A percentile compares a stretch with the other conserved stretches of the same genome.
These are phyloP conservation scores for Erebia aethiops DNA, from an alignment of 2,888 invertebrate species.

Conservation along the genomic window DNA sequence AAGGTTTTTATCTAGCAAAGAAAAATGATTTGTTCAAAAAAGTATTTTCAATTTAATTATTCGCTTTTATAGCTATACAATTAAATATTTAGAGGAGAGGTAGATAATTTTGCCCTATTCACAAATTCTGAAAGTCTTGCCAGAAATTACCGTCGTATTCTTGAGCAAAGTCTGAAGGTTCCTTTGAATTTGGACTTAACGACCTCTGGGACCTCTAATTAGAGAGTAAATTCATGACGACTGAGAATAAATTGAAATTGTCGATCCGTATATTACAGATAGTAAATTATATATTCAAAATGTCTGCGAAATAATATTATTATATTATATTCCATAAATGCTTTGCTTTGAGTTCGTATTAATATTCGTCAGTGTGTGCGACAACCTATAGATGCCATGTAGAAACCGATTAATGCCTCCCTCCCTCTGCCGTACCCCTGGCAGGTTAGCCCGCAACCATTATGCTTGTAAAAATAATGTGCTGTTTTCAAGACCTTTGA, in stretches of 20 bases:
- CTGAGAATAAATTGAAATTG: conserved; percentile 14
- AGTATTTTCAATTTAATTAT: background rate
- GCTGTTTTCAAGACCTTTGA: too few relatives aligned
- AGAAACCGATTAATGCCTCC: too few relatives aligned
- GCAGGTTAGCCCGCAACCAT: too few relatives aligned
- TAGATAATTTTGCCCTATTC: conserved; percentile 20
- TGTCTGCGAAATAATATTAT: background rate
- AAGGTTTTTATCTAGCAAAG: background rate
- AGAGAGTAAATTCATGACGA: conserved; percentile 17
- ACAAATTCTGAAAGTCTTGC: conserved; percentile 14
- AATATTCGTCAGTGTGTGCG: too few relatives aligned
- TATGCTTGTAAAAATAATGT: too few relatives aligned
- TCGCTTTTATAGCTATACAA: conserved; percentile 3
- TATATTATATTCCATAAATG: background rate
- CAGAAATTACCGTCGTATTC: conserved; percentile 15
- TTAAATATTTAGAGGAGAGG: conserved; percentile 13
- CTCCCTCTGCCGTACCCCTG: too few relatives aligned
- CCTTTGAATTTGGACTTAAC: conserved; percentile 22
- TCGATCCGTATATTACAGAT: conserved; percentile 6
- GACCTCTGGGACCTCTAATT: conserved; percentile 20
- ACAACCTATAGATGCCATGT: too few relatives aligned
- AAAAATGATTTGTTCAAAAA: background rate
- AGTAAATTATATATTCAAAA: background rate
- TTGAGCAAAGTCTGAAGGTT: conserved; percentile 19
- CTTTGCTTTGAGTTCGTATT: background rate